Percentiles rank a stretch among this genome's conserved stretches.
Evolutionary conservation across 1,140 invertebrate species (phyloP).

Genomic region (Mamestra configurata): DNA sequence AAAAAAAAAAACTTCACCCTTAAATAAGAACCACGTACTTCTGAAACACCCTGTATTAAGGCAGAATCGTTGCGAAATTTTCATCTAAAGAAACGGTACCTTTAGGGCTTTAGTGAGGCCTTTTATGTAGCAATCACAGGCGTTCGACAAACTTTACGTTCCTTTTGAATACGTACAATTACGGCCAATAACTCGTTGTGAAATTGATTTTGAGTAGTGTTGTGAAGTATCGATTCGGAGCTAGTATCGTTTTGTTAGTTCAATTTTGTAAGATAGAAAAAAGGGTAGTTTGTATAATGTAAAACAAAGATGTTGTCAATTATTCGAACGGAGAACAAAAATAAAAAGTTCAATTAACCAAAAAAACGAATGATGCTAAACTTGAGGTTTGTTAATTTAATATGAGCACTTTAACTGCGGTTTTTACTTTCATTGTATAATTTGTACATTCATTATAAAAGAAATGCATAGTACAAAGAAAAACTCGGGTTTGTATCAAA

Average conservation of each 20-base stretch:
- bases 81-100: constrained; percentile 56
- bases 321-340: too few species aligned
- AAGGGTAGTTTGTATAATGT: too few species aligned
- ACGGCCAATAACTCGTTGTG: constrained; percentile 68
- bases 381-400: constrained; percentile 11
- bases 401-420: constrained; percentile 28
- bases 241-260: background rate
- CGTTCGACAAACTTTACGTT: constrained; percentile 71
- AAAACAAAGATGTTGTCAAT: too few species aligned
- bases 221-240: constrained; percentile 12
- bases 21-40: too few species aligned
- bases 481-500: background rate
- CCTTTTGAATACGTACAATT: constrained; percentile 73
- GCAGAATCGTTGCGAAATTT: constrained; percentile 54
- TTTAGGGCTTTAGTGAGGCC: constrained; percentile 54
- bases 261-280: too few species aligned
- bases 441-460: constrained; percentile 5
- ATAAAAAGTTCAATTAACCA: constrained; percentile 1
- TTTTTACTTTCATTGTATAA: constrained; percentile 18
- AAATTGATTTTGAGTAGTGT: constrained; percentile 65
- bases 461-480: background rate
- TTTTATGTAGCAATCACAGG: constrained; percentile 74
- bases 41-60: constrained; percentile 49
- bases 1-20: too few species aligned
- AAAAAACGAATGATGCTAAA: constrained; percentile 17